Evolutionary conservation across 2,113 vertebrate genomes (phyloP).

Genomic region (Pseudonaja textilis): DNA sequence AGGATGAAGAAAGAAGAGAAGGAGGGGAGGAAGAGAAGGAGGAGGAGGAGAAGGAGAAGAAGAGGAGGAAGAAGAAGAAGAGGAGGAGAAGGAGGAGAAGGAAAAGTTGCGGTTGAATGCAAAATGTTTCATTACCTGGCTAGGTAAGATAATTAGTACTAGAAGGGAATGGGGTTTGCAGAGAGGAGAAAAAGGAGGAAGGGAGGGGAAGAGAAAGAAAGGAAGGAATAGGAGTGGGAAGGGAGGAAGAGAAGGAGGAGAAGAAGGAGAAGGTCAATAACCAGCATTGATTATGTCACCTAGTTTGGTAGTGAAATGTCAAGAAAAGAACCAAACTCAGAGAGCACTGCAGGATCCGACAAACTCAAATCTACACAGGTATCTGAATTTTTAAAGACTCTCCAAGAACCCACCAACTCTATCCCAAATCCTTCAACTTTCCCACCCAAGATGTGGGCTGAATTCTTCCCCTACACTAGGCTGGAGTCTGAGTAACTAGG

Average conservation of each 20-base stretch:
- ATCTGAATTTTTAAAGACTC: neutral
- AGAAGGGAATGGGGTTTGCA: too few relatives aligned
- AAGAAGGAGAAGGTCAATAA: neutral
- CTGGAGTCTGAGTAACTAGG: neutral
- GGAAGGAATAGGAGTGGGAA: rapidly evolving
- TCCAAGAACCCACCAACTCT: neutral
- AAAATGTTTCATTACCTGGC: too few relatives aligned
- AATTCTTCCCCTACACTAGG: neutral
- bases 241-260: too few relatives aligned
- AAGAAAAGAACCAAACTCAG: neutral
- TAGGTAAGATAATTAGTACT: too few relatives aligned
- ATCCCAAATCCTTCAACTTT: neutral
- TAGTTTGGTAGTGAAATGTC: neutral
- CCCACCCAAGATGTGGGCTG: neutral
- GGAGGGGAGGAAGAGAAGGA: too few relatives aligned
- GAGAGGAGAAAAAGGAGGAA: too few relatives aligned
- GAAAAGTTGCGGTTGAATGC: too few relatives aligned
- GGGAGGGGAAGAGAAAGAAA: neutral
- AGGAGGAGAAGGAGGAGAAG: too few relatives aligned
- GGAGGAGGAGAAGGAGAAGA: too few relatives aligned
- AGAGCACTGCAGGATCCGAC: neutral
- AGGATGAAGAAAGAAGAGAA: too few relatives aligned
- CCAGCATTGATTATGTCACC: neutral
- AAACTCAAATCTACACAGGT: neutral
- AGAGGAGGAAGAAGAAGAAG: too few relatives aligned